These are phyloP conservation scores for Molossus molossus DNA, from an alignment of 2,797 vertebrate genomes.

Conservation along the genomic window DNA sequence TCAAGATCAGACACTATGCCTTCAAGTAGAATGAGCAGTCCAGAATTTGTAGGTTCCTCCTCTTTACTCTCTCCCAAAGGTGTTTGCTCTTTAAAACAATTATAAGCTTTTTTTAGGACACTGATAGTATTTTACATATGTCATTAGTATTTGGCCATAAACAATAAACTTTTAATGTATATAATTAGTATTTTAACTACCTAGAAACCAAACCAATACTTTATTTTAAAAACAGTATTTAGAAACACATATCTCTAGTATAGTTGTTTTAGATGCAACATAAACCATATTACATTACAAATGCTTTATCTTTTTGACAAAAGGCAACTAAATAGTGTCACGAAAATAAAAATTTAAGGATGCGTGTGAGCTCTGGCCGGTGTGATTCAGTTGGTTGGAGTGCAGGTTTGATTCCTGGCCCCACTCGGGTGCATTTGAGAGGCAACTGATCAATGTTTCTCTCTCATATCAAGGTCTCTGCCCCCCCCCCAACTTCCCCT, in stretches of 20 bases:
- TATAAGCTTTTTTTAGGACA: slow-evolving; percentile 53
- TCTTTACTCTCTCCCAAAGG: slow-evolving; percentile 49
- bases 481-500: not conserved
- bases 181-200: slow-evolving; percentile 25
- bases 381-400: not conserved
- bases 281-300: slow-evolving; percentile 50
- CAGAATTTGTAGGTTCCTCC: slow-evolving; percentile 55
- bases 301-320: slow-evolving; percentile 34
- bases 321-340: slow-evolving; percentile 44
- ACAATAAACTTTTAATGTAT: slow-evolving; percentile 1
- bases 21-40: slow-evolving; percentile 82
- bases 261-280: slow-evolving; percentile 1
- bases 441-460: not conserved
- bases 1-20: slow-evolving; percentile 90
- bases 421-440: not conserved
- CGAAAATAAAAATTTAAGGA: slow-evolving; percentile 54
- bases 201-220: slow-evolving; percentile 34
- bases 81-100: slow-evolving; percentile 82
- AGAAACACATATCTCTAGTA: slow-evolving; percentile 38
- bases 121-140: slow-evolving; percentile 49
- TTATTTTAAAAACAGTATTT: slow-evolving; percentile 38
- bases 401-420: not conserved
- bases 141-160: slow-evolving; percentile 31
- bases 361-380: not conserved
- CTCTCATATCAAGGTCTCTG: no score